A percentile compares a stretch with the other conserved stretches of the same genome.
Conservation (phyloP, 2,113 vertebrate genomes). For the Ciconia maguari region DNA sequence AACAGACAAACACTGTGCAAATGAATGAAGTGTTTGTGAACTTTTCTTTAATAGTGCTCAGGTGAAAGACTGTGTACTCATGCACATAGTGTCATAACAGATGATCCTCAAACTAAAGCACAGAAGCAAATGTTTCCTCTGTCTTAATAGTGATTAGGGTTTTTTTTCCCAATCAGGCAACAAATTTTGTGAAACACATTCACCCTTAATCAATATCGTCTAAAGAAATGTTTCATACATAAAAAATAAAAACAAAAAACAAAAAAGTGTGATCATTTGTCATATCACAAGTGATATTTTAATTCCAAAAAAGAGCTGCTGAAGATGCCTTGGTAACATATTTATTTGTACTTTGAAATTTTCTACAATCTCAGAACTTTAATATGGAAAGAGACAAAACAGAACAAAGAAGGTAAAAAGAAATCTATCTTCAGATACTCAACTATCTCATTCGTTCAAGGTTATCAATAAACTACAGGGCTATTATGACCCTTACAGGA, state of each 20-base stretch:
- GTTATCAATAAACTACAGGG: not conserved
- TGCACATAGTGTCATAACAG: not conserved
- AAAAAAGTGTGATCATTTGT: not conserved
- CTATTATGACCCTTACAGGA: not conserved
- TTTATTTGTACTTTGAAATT: not conserved
- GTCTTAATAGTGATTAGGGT: accelerated
- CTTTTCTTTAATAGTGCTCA: not conserved
- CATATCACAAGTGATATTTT: not conserved
- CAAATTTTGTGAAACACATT: not conserved
- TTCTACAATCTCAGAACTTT: not conserved
- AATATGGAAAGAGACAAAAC: not conserved
- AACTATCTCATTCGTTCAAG: not conserved
- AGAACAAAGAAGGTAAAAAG: not conserved
- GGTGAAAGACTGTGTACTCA: not conserved
- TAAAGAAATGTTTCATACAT: not conserved
- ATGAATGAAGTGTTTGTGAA: not conserved
- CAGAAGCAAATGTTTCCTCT: not conserved
- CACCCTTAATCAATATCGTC: not conserved
- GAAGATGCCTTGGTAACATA: not conserved
- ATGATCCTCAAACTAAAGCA: not conserved
- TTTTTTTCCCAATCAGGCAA: not conserved
- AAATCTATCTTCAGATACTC: not conserved
- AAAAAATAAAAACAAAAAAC: not conserved
- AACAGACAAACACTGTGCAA: not conserved
- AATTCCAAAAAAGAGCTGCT: not conserved